Evolutionary conservation across 92 coral and sea anemone genomes (phyloP).

Genomic region (Umimayanthus kanabou): DNA sequence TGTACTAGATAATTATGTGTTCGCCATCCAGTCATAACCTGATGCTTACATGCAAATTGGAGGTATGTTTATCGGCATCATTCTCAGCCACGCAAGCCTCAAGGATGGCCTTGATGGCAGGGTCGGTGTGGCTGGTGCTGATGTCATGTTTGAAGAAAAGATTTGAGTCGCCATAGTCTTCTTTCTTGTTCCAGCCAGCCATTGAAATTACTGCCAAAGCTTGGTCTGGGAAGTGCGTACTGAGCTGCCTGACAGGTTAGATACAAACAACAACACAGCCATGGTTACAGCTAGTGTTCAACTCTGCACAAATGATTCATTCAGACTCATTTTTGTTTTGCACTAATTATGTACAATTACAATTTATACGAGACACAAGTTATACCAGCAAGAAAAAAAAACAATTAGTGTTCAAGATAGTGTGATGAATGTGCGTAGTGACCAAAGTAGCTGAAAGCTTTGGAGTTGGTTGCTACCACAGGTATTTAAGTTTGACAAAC

Average conservation of each 20-base stretch:
- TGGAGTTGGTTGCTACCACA: too few relatives aligned
- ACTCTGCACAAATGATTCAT: too few relatives aligned
- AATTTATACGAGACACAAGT: too few relatives aligned
- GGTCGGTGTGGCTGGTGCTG: conserved; percentile 89
- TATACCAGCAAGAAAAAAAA: too few relatives aligned
- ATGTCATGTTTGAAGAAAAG: conserved; percentile 92
- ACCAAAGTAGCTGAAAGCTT: too few relatives aligned
- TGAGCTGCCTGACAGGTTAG: conserved; percentile 72
- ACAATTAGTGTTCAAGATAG: too few relatives aligned
- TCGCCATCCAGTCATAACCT: too few relatives aligned
- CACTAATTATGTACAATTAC: too few relatives aligned
- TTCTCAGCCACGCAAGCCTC: conserved; percentile 92
- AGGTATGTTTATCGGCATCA: conserved; percentile 92
- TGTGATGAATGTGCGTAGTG: too few relatives aligned
- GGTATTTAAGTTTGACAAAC: too few relatives aligned
- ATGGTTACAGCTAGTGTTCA: background rate
- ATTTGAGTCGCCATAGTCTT: conserved; percentile 95
- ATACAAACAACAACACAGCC: background rate
- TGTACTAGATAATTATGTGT: too few relatives aligned
- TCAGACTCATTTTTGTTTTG: too few relatives aligned
- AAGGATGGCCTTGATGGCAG: conserved; percentile 73
- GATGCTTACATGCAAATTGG: conserved; percentile 88
- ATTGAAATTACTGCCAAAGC: conserved; percentile 91
- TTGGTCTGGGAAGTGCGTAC: conserved; percentile 91
- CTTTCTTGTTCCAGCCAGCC: conserved; percentile 99